Evolutionary conservation across 2,888 invertebrate species (phyloP).

Genomic region (Dysmachus trigonus): DNA sequence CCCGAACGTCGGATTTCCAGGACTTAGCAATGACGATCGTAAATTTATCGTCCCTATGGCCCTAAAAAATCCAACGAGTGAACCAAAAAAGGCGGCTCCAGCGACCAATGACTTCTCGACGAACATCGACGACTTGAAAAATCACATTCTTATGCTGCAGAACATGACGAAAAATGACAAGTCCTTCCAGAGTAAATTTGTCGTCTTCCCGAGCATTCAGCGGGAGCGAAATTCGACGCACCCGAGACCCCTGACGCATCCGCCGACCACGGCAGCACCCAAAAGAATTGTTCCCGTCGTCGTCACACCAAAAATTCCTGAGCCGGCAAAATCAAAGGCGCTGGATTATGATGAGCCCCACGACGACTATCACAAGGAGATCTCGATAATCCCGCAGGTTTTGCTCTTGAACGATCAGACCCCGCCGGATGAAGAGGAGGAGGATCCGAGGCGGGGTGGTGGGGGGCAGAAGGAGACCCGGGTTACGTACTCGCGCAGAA

Average conservation of each 20-base stretch:
- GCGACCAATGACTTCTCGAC: constrained; percentile 56
- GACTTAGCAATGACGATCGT: constrained; percentile 54
- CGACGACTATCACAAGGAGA: constrained; percentile 54
- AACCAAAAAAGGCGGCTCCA: constrained; percentile 51
- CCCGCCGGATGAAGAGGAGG: constrained; percentile 53
- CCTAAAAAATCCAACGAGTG: constrained; percentile 60
- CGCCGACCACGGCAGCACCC: not conserved
- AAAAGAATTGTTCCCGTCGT: not conserved
- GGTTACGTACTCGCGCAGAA: constrained; percentile 45
- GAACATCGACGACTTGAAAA: constrained; percentile 63
- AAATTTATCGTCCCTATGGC: constrained; percentile 65
- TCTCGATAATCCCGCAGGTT: constrained; percentile 61
- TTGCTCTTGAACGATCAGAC: constrained; percentile 60
- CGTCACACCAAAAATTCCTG: constrained; percentile 4
- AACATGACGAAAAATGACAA: constrained; percentile 63
- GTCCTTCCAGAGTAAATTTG: constrained; percentile 64
- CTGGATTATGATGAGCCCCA: constrained; percentile 54
- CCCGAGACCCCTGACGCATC: constrained; percentile 43
- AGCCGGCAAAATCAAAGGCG: constrained; percentile 10
- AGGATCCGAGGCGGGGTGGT: constrained; percentile 46
- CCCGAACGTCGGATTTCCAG: constrained; percentile 54
- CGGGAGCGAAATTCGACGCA: constrained; percentile 55
- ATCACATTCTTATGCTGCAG: constrained; percentile 63
- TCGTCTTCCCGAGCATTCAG: constrained; percentile 63
- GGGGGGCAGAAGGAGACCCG: constrained; percentile 44